A percentile compares a stretch with the other conserved stretches of the same genome.
These are phyloP conservation scores for Yponomeuta cagnagella DNA, from an alignment of 2,888 invertebrate species.

Conservation along the genomic window DNA sequence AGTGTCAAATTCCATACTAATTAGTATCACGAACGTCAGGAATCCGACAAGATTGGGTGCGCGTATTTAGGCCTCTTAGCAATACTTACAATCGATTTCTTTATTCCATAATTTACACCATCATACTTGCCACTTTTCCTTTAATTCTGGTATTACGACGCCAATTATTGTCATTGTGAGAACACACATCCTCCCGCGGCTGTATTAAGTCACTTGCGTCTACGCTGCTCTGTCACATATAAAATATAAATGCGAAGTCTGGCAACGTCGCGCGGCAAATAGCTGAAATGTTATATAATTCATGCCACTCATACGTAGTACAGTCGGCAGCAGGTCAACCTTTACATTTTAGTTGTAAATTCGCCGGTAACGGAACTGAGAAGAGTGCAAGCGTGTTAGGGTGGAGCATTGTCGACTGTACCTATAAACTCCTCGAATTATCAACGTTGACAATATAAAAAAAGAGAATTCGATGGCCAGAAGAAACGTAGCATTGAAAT, in stretches of 20 bases:
- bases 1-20: too few relatives aligned
- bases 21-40: too few relatives aligned
- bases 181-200: not conserved
- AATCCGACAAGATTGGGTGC: too few relatives aligned
- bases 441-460: not conserved
- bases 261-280: constrained; percentile 10
- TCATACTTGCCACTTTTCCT: not conserved
- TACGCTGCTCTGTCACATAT: constrained; percentile 1
- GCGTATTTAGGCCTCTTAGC: not conserved
- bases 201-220: not conserved
- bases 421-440: too few relatives aligned
- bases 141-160: not conserved
- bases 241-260: constrained; percentile 5
- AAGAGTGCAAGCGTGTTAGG: too few relatives aligned
- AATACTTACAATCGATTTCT: not conserved
- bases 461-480: not conserved
- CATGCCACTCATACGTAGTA: not conserved
- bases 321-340: too few relatives aligned
- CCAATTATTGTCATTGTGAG: not conserved
- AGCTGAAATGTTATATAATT: constrained; percentile 1
- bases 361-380: too few relatives aligned
- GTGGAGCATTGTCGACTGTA: too few relatives aligned
- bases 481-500: not conserved
- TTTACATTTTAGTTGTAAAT: too few relatives aligned
- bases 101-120: not conserved